Conservation (phyloP, 2,888 invertebrate genomes). For the Drosophila greeni region DNA sequence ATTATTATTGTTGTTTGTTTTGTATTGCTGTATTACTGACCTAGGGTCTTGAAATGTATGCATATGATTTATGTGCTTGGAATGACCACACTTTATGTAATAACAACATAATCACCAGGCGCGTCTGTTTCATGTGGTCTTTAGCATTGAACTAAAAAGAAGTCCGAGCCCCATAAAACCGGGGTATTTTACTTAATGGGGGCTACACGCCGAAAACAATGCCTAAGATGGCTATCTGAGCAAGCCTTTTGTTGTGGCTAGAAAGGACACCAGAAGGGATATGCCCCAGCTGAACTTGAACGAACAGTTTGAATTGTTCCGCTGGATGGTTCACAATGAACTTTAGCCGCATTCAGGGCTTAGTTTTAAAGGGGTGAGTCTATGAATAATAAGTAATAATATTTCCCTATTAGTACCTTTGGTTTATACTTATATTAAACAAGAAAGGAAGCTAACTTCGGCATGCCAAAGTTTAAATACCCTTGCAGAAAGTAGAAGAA, state of each 20-base stretch:
- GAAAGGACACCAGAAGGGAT: constrained; percentile 1
- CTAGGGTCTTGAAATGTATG: constrained; percentile 5
- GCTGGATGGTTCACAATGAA: constrained; percentile 51
- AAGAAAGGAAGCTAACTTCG: no score
- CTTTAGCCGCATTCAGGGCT: constrained; percentile 39
- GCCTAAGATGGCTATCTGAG: constrained; percentile 48
- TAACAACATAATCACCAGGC: not conserved
- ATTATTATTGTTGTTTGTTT: not conserved
- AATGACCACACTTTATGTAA: not conserved
- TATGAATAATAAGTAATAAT: not conserved
- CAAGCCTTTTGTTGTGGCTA: constrained; percentile 29
- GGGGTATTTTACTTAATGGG: constrained; percentile 21
- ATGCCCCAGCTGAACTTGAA: not conserved
- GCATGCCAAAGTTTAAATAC: no score
- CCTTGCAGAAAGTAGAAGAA: no score
- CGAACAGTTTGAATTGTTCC: constrained; percentile 18
- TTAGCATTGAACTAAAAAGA: constrained; percentile 35
- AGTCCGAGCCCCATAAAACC: not conserved
- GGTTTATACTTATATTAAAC: no score
- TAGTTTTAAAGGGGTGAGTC: constrained; percentile 50
- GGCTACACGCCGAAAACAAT: constrained; percentile 40
- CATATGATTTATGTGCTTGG: constrained; percentile 13
- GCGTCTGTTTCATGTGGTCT: constrained; percentile 8
- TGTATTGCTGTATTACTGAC: constrained; percentile 3
- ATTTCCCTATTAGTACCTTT: no score